phyloP scores from a whole-genome alignment of 2,113 vertebrate species.

The Vombatus ursinus region DNA sequence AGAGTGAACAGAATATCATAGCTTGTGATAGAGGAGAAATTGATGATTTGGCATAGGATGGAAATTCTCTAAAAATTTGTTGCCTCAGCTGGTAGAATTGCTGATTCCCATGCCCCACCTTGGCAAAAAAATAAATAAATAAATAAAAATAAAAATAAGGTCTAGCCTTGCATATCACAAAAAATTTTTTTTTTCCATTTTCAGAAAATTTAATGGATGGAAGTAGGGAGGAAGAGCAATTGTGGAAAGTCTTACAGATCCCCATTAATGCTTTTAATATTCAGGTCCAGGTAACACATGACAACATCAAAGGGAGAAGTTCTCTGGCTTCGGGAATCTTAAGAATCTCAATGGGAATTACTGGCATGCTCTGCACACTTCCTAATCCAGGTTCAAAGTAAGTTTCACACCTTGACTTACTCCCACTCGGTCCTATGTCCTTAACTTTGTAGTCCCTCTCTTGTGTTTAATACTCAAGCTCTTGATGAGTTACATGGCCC shows the following conservation, averaged over 20 bases:
- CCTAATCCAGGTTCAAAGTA: constrained; percentile 12
- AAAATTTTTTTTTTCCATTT: constrained; percentile 2
- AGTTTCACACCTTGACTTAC: not conserved
- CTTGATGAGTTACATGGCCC: constrained; percentile 53
- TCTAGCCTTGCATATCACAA: not conserved
- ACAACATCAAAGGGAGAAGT: not conserved
- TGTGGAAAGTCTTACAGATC: not conserved
- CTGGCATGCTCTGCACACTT: not conserved
- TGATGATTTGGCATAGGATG: not conserved
- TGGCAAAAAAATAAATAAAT: no score
- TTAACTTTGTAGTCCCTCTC: constrained; percentile 57
- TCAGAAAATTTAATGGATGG: not conserved
- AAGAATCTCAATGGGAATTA: constrained; percentile 10
- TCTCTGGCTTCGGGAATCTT: not conserved
- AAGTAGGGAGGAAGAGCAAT: not conserved
- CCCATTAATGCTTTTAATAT: not conserved
- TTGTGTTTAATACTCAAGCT: constrained; percentile 50
- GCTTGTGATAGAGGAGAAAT: not conserved
- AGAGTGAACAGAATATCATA: not conserved
- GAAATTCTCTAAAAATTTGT: not conserved
- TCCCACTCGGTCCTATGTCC: constrained; percentile 31
- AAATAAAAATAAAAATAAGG: not conserved
- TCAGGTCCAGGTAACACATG: not conserved
- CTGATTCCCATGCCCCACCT: not conserved
- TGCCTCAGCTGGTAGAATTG: not conserved